Percentiles rank a stretch among this genome's conserved stretches.
phyloP scores from a whole-genome alignment of 1,140 invertebrate genomes.

The Drosophila triauraria region DNA sequence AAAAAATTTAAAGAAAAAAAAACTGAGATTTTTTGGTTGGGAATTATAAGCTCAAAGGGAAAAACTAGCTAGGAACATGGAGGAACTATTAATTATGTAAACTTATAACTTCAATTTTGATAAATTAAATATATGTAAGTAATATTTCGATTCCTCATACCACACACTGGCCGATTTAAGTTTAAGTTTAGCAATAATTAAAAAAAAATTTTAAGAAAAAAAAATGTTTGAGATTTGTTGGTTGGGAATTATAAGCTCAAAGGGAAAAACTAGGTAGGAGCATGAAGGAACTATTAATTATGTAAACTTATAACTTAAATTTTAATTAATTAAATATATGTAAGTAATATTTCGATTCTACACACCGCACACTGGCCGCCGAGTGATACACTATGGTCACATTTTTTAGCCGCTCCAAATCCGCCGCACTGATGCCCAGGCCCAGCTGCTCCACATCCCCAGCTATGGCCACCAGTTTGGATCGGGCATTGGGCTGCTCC shows the following conservation, averaged over 20 bases:
- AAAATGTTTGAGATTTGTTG: background rate
- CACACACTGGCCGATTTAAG: too few species aligned
- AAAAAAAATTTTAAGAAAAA: too few species aligned
- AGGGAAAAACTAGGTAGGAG: background rate
- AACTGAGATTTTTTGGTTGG: background rate
- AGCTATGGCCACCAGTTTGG: slow-evolving; percentile 91
- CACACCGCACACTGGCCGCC: slow-evolving; percentile 93
- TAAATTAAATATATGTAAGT: too few species aligned
- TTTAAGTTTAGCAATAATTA: background rate
- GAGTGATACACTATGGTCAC: slow-evolving; percentile 96
- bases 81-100: too few species aligned
- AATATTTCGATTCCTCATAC: too few species aligned
- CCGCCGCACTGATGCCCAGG: slow-evolving; percentile 86
- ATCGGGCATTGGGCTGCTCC: slow-evolving; percentile 85
- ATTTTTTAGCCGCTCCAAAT: slow-evolving; percentile 85
- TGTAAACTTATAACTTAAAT: too few species aligned
- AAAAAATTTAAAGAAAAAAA: background rate
- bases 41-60: background rate
- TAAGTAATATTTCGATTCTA: background rate
- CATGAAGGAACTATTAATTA: too few species aligned
- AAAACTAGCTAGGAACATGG: too few species aligned
- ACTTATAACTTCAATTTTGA: too few species aligned
- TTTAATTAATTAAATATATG: background rate
- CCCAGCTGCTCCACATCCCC: slow-evolving; percentile 91
- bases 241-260: background rate